Evolutionary conservation across 2,888 invertebrate species (phyloP), one percentile per base, ranked within the genome.

Genomic region (Sarcophaga subvicina): DNA sequence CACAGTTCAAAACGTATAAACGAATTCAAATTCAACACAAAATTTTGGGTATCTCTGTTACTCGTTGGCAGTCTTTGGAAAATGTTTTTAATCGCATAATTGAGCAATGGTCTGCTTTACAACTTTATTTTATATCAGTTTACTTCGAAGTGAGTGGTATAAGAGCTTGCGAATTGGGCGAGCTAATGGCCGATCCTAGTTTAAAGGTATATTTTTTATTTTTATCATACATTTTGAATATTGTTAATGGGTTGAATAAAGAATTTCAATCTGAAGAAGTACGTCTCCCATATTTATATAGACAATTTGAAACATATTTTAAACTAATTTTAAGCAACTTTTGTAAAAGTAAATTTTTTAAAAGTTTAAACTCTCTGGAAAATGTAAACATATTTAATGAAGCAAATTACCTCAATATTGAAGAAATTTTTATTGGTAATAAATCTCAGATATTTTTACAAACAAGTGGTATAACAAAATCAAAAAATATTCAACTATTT

Each of bases 251-350:
- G 37, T 37, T 37, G 37, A 37, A 37, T 37, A 37, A 37, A 37
- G 37, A 37, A 37, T 37, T 37, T 78, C 86, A 86, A 67, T 87
- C 87, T 5, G 86, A 86, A 60, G 84, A 72, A 37, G 75, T 78
- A 17, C 73, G 86, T 12, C 72, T 88, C 60, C 84, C 85, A 2
- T 84, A 75, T 49, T 3, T 88, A 20, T 86, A 86, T 62, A 45
- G 20, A 10, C 70, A 82, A 25, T 54, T 85, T 63, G 81, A 87
- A 85, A 64, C n/a, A 54, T 77, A 80, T 70, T 84, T 86, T 54
- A 88, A 88, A 75, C 76, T 88, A 45, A 69, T 86, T 72, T 78
- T 86, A 25, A 81, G 80, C 17, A 83, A 88, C 60, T 88, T 85
- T 80, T 73, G 66, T 12, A 72, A 85, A 49, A 80, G 70, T n/a